These are phyloP conservation scores for Aphelenchoides besseyi DNA, from an alignment of 1,140 invertebrate species.

Conservation along the genomic window DNA sequence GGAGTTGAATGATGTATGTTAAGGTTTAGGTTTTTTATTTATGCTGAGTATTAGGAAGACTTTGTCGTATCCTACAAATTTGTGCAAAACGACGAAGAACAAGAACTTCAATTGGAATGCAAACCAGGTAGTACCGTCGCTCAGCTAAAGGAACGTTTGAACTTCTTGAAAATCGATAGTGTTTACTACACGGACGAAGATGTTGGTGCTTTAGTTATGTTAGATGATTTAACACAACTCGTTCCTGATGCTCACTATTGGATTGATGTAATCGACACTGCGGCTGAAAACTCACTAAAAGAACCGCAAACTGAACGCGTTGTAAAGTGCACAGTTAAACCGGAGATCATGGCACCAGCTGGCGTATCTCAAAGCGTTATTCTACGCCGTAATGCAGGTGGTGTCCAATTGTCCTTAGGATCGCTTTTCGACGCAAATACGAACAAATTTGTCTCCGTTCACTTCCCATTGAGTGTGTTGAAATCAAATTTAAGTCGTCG, in stretches of 20 bases:
- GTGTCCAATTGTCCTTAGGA: not conserved
- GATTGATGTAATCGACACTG: not conserved
- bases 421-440: not conserved
- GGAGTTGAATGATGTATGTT: not conserved
- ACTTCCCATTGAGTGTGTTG: not conserved
- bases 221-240: not conserved
- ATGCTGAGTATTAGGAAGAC: not conserved
- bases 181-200: not conserved
- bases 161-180: slow-evolving; percentile 4
- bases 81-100: slow-evolving; percentile 7
- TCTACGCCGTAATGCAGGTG: slow-evolving; percentile 1
- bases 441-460: not conserved
- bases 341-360: not conserved
- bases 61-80: not conserved
- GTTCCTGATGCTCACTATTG: not conserved
- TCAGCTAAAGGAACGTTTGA: not conserved
- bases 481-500: not conserved
- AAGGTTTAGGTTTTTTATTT: not conserved
- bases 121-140: not conserved
- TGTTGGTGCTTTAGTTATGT: not conserved
- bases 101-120: not conserved
- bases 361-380: not conserved
- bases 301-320: not conserved
- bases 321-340: not conserved
- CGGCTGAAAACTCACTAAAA: not conserved